phyloP scores from a whole-genome alignment of 2,888 invertebrate genomes.

The Diaprepes abbreviatus region DNA sequence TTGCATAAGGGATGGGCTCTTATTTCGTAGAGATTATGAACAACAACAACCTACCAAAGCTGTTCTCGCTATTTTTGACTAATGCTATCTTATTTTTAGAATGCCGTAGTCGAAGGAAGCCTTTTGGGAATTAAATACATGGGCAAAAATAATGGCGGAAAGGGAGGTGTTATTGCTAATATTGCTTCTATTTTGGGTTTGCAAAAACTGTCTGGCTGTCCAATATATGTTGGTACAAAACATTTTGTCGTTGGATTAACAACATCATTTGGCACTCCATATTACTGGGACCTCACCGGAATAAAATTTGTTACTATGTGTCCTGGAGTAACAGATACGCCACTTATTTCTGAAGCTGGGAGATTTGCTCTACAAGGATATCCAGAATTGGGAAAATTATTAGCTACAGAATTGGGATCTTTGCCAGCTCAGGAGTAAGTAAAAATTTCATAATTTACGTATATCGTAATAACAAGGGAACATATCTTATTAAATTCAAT shows the following conservation, averaged over 20 bases:
- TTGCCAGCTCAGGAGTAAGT: conserved; percentile 64
- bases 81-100: conserved; percentile 56
- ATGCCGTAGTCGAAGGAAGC: conserved; percentile 68
- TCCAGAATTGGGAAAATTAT: conserved; percentile 56
- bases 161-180: conserved; percentile 78
- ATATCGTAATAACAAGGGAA: too few species aligned
- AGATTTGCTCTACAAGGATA: conserved; percentile 55
- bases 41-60: too few species aligned
- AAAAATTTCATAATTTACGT: too few species aligned
- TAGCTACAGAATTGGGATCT: conserved; percentile 58
- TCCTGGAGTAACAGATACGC: conserved; percentile 67
- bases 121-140: conserved; percentile 73
- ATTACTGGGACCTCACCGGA: conserved; percentile 62
- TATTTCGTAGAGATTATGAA: too few species aligned
- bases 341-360: conserved; percentile 61
- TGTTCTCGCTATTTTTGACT: too few species aligned
- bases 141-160: conserved; percentile 72
- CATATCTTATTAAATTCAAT: too few species aligned
- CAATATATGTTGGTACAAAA: conserved; percentile 75
- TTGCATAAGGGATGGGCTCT: too few species aligned
- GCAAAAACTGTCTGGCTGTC: conserved; percentile 70
- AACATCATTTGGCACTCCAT: conserved; percentile 67
- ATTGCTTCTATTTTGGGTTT: conserved; percentile 75
- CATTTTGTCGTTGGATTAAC: conserved; percentile 71
- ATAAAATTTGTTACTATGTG: conserved; percentile 67